These are phyloP conservation scores for Yponomeuta plumbellus DNA, from an alignment of 2,888 invertebrate genomes.

Conservation along the genomic window DNA sequence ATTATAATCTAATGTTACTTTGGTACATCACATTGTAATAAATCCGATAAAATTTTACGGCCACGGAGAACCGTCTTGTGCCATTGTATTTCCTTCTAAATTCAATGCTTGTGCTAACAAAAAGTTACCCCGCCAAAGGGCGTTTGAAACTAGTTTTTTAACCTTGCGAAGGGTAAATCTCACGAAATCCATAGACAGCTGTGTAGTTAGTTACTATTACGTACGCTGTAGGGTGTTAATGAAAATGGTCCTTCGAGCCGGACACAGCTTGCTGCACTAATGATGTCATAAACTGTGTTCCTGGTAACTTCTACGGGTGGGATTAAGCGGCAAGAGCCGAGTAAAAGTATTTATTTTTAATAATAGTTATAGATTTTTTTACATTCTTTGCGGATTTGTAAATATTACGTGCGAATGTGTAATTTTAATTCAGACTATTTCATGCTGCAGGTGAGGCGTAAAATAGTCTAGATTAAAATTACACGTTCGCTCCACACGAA, in stretches of 20 bases:
- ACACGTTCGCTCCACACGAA: not conserved
- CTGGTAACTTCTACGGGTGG: not conserved
- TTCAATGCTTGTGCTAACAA: not conserved
- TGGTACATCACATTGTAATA: not conserved
- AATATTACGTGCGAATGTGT: too few species aligned
- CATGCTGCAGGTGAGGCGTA: too few species aligned
- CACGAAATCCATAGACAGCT: not conserved
- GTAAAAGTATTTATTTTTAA: too few species aligned
- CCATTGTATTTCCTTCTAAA: too few species aligned
- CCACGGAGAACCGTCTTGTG: too few species aligned
- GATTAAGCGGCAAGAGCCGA: not conserved
- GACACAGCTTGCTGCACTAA: not conserved
- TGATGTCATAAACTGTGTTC: not conserved
- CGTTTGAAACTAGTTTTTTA: not conserved
- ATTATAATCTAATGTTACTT: too few species aligned
- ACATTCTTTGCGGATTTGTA: too few species aligned
- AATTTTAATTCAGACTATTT: too few species aligned
- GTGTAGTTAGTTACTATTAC: not conserved
- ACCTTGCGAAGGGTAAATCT: conserved; percentile 1
- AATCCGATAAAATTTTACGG: too few species aligned
- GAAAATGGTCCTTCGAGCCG: not conserved
- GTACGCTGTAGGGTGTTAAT: not conserved
- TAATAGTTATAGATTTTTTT: too few species aligned
- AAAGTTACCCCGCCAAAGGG: too few species aligned
- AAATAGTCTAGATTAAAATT: not conserved